Evolutionary conservation across 2,113 vertebrate species (phyloP), one percentile per base, ranked within the genome.

Genomic region (Cettia cetti): DNA sequence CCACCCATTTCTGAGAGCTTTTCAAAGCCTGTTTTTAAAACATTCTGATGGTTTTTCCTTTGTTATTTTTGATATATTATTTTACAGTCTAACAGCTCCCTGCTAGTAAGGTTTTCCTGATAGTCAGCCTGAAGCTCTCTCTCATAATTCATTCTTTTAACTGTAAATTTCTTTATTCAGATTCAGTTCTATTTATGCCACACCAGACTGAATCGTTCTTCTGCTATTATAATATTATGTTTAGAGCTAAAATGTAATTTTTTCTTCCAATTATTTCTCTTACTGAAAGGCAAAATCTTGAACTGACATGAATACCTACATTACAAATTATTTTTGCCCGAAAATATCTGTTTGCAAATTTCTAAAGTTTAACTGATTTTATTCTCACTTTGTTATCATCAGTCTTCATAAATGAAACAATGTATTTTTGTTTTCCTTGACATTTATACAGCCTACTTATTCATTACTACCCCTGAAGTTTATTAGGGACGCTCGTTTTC

Each of bases 101-200:
- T 83, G 60, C 90, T 92, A 93, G 93, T 68, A 86, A 86, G 65
- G 60, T 70, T 95, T 91, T 84, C 71, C 72, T 90, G 59, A 95
- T 87, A 95, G 81, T 94, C 94, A 96, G 95, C 77, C 83, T 96
- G 82, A 95, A 96, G 89, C 81, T 89, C 21, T 93, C 57, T 83
- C 95, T 91, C 86, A 95, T 96, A 97, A 96, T 91, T 95, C 91
- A 94, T 95, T 97, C 95, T 69, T 57, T 97, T 94, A 96, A 95
- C 95, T 86, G 89, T 86, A 93, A 93, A 94, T 90, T 94, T 93
- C 91, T 94, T 95, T 95, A 95, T 95, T 96, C 95, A 95, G 89
- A 93, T 94, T 94, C 76, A 84, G 86, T 70, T 95, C 90, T 93
- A 92, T 83, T 95, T 94, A 90, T 95, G 93, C 87, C 93, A 78